phyloP scores from a whole-genome alignment of 2,888 invertebrate genomes.

The Zaprionus obscuricornis region DNA sequence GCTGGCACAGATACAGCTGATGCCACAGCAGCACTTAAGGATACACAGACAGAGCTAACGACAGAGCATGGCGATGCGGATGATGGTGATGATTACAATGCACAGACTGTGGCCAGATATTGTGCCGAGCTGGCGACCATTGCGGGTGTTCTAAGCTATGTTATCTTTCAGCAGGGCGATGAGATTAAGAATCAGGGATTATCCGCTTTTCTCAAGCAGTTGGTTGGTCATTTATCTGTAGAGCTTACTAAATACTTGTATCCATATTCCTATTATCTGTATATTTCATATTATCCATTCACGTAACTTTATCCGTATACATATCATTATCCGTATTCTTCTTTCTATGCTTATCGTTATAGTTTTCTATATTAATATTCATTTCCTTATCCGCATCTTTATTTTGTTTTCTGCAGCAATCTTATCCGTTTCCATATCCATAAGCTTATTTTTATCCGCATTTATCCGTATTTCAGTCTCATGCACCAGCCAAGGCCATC shows the following conservation, averaged over 20 bases:
- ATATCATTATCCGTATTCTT: too few species aligned
- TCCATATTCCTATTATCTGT: too few species aligned
- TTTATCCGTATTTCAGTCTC: conserved; percentile 89
- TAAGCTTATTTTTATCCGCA: too few species aligned
- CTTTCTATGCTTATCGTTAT: not conserved
- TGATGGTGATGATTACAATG: conserved; percentile 78
- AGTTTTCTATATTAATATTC: not conserved
- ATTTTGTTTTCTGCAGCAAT: not conserved
- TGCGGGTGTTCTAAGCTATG: conserved; percentile 92
- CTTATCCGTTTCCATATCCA: not conserved
- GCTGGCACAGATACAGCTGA: conserved; percentile 39
- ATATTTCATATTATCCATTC: too few species aligned
- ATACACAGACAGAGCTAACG: not conserved
- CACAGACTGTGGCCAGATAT: conserved; percentile 85
- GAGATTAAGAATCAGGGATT: conserved; percentile 98
- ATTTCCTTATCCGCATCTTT: too few species aligned
- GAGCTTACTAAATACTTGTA: too few species aligned
- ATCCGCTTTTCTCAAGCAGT: conserved; percentile 93
- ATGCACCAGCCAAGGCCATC: conserved; percentile 97
- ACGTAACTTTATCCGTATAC: too few species aligned
- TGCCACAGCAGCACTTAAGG: conserved; percentile 39
- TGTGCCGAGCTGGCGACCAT: conserved; percentile 94
- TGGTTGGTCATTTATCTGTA: conserved; percentile 85
- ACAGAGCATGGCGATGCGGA: not conserved
- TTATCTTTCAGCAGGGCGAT: conserved; percentile 95